These are phyloP conservation scores for Bolinopsis microptera DNA, from an alignment of 37 sponge, comb jelly and placozoan species.

Conservation along the genomic window DNA sequence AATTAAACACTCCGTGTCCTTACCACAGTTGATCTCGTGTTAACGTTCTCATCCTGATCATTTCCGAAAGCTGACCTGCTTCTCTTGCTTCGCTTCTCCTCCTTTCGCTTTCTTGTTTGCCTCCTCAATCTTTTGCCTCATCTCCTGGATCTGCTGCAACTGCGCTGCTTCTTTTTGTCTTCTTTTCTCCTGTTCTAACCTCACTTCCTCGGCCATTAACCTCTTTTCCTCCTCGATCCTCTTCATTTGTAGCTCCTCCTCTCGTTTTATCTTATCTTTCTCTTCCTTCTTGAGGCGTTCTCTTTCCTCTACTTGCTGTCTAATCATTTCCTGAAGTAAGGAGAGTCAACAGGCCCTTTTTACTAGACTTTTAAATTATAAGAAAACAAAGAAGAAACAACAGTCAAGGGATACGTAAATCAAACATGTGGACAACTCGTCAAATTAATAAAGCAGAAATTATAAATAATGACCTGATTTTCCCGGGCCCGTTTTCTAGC, in stretches of 20 bases:
- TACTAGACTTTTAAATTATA: too few relatives aligned
- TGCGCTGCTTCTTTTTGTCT: background rate
- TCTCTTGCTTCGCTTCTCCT: background rate
- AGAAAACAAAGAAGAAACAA: too few relatives aligned
- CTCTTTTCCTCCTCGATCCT: constrained; percentile 27
- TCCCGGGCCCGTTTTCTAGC: constrained; percentile 50
- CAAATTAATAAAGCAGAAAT: background rate
- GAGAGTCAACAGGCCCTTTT: background rate
- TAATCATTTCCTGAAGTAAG: constrained; percentile 14
- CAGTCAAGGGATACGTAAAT: too few relatives aligned
- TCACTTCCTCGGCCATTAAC: constrained; percentile 53
- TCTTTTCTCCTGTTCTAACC: constrained; percentile 27
- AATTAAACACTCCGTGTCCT: too few relatives aligned
- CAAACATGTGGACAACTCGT: too few relatives aligned
- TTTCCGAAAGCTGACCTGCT: background rate
- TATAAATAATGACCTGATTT: constrained; percentile 5
- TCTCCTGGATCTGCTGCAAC: constrained; percentile 19
- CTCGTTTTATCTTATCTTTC: background rate
- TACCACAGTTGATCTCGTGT: too few relatives aligned
- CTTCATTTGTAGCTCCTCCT: constrained; percentile 46
- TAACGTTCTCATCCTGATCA: too few relatives aligned
- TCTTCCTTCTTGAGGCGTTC: constrained; percentile 52
- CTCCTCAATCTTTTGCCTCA: constrained; percentile 65
- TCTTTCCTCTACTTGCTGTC: constrained; percentile 22
- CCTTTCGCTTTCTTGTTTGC: constrained; percentile 11